A percentile compares a stretch with the other conserved stretches of the same genome.
Evolutionary conservation across 2,888 invertebrate species (phyloP).

Genomic region (Cheilosia vernalis): DNA sequence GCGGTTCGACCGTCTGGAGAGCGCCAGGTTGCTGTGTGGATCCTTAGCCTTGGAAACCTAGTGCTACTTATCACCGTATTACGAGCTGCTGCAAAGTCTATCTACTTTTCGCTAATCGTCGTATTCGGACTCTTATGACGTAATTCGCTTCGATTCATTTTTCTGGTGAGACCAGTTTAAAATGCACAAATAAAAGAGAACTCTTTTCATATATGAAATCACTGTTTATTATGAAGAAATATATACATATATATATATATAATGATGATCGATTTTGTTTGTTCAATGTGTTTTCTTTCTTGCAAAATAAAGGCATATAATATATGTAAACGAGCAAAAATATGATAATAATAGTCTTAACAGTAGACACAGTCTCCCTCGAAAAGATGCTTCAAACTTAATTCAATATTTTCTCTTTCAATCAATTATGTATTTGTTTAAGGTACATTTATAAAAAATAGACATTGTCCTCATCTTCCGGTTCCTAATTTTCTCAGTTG

Average conservation of each 20-base stretch:
- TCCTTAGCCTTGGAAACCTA: too few relatives aligned
- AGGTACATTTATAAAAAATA: slow-evolving; percentile 71
- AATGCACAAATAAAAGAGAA: neutral
- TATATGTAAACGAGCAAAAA: slow-evolving; percentile 54
- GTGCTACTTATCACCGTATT: too few relatives aligned
- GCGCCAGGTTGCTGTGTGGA: too few relatives aligned
- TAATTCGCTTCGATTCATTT: neutral
- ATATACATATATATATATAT: slow-evolving; percentile 50
- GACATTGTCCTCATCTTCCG: slow-evolving; percentile 46
- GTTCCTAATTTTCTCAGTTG: neutral
- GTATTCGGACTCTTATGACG: too few relatives aligned
- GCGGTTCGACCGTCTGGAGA: too few relatives aligned
- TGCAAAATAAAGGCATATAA: slow-evolving; percentile 54
- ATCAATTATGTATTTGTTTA: slow-evolving; percentile 28
- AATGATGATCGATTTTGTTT: slow-evolving; percentile 57
- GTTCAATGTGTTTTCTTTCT: slow-evolving; percentile 15
- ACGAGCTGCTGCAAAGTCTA: too few relatives aligned
- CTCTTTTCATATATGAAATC: slow-evolving; percentile 43
- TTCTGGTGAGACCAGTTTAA: too few relatives aligned
- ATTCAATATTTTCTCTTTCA: slow-evolving; percentile 35
- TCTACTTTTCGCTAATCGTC: too few relatives aligned
- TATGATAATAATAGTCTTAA: slow-evolving; percentile 61
- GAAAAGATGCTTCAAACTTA: slow-evolving; percentile 43
- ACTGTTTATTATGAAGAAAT: slow-evolving; percentile 59
- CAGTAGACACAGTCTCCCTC: slow-evolving; percentile 64